These are phyloP conservation scores for Schizopygopsis malacanthus DNA, from an alignment of 2,797 vertebrate species.

Conservation along the genomic window DNA sequence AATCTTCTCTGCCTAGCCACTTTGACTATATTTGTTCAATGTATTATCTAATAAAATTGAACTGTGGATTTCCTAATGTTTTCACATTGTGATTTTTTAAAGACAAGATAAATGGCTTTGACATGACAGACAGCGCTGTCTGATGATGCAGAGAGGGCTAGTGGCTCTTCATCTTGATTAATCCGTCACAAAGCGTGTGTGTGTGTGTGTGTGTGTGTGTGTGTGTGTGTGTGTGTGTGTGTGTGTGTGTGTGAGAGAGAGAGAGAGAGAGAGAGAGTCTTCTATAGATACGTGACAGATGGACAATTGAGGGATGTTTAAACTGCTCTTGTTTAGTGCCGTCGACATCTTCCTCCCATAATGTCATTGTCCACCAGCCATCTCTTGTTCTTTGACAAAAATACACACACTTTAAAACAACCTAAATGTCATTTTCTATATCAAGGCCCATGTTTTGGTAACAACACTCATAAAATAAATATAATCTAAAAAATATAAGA, in stretches of 20 bases:
- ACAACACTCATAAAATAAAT: background rate
- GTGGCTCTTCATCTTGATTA: conserved; percentile 62
- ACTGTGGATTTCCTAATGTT: conserved; percentile 50
- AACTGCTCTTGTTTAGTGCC: conserved; percentile 2
- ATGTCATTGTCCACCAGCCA: background rate
- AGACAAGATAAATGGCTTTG: conserved; percentile 38
- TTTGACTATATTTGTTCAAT: conserved; percentile 64
- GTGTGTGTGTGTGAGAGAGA: background rate
- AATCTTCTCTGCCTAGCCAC: conserved; percentile 51
- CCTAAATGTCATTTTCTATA: background rate
- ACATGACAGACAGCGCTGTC: conserved; percentile 47
- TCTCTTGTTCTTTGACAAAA: conserved; percentile 16
- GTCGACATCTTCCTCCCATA: background rate
- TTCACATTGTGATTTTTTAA: conserved; percentile 44
- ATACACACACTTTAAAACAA: background rate
- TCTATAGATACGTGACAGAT: conserved; percentile 41
- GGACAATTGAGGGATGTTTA: conserved; percentile 47
- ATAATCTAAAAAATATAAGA: background rate
- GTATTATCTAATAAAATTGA: conserved; percentile 61
- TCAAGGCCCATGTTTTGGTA: background rate
- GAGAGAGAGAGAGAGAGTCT: background rate
- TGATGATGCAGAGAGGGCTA: conserved; percentile 53
- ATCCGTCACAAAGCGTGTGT: conserved; percentile 45
- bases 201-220: background rate
- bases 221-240: background rate